A percentile compares a stretch with the other conserved stretches of the same genome.
Conservation (phyloP, 2,888 invertebrate species). For the Scotopteryx bipunctaria region DNA sequence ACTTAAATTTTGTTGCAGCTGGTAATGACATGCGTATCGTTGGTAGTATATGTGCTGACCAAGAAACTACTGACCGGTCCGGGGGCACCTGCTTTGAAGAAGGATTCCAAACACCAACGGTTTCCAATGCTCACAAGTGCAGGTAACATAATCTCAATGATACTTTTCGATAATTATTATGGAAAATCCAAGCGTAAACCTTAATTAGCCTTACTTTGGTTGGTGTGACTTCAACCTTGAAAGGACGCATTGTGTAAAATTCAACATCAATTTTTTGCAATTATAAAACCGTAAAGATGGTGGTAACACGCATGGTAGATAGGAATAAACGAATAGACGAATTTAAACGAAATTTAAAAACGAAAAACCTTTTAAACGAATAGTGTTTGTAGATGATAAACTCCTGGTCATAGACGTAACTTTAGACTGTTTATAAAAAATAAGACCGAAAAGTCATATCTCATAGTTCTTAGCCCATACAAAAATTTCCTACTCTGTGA, state of each 20-base stretch:
- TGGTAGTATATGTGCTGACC: slow-evolving; percentile 56
- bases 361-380: too few relatives aligned
- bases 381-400: too few relatives aligned
- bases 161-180: too few relatives aligned
- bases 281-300: slow-evolving; percentile 1
- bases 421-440: too few relatives aligned
- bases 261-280: neutral
- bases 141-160: slow-evolving; percentile 61
- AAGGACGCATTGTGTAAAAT: slow-evolving; percentile 1
- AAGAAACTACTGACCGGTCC: slow-evolving; percentile 52
- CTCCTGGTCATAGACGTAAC: too few relatives aligned
- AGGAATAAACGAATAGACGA: neutral
- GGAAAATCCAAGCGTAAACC: neutral
- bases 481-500: too few relatives aligned
- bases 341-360: neutral
- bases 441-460: too few relatives aligned
- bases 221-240: slow-evolving; percentile 10
- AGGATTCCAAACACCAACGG: slow-evolving; percentile 61
- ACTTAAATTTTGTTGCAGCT: slow-evolving; percentile 54
- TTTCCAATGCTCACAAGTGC: slow-evolving; percentile 68
- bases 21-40: slow-evolving; percentile 55
- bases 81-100: slow-evolving; percentile 38
- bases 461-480: too few relatives aligned
- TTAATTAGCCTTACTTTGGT: neutral
- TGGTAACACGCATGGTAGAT: neutral